Evolutionary conservation across 2,113 vertebrate species (phyloP).

Genomic region (Muscicapa adusta): DNA sequence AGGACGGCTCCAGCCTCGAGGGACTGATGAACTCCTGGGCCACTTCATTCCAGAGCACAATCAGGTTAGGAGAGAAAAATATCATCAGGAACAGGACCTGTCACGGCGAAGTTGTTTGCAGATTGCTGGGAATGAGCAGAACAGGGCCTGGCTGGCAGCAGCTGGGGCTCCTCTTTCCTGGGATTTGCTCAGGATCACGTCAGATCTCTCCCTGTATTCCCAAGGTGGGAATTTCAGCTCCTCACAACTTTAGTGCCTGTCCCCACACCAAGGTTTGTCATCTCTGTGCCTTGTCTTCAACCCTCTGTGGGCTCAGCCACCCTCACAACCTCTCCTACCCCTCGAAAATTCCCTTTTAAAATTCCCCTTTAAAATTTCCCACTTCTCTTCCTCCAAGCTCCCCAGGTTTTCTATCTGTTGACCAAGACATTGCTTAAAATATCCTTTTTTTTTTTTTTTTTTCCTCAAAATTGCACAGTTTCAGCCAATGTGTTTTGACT

Average conservation of each 20-base stretch:
- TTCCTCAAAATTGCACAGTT: not conserved
- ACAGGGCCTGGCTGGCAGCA: not conserved
- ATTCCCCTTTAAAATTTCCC: no score
- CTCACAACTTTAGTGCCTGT: accelerated
- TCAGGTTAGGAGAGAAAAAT: not conserved
- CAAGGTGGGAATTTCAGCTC: not conserved
- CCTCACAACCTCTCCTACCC: not conserved
- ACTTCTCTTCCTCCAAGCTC: not conserved
- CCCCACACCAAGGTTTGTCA: not conserved
- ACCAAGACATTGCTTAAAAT: not conserved
- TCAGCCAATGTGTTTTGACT: not conserved
- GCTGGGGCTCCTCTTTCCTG: not conserved
- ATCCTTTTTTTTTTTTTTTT: accelerated
- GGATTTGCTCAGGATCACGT: not conserved
- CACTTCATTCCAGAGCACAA: not conserved
- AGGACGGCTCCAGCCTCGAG: accelerated
- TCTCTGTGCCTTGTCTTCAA: not conserved
- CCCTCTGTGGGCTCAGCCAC: not conserved
- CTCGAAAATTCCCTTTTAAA: not conserved
- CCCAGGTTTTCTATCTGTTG: not conserved
- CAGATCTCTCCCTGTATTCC: not conserved
- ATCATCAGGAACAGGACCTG: not conserved
- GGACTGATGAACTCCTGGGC: not conserved
- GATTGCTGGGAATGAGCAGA: not conserved
- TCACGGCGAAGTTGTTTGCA: not conserved